Evolutionary conservation across 1,140 invertebrate genomes (phyloP).

Genomic region (Muscidifurax raptorellus): DNA sequence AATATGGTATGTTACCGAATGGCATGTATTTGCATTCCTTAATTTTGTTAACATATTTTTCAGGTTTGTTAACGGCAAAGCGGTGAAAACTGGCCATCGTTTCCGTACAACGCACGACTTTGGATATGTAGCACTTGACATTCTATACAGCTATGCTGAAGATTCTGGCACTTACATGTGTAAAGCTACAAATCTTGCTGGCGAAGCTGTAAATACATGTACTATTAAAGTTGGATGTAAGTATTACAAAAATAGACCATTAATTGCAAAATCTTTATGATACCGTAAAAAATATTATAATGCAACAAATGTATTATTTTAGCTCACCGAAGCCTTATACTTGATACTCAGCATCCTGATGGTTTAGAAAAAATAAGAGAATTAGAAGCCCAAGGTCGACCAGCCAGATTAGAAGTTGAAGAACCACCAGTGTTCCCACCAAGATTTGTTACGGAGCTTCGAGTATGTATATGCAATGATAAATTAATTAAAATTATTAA

Average conservation of each 20-base stretch:
- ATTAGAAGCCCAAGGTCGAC: constrained; percentile 88
- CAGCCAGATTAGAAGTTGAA: constrained; percentile 86
- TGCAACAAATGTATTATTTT: constrained; percentile 58
- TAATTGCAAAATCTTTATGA: not conserved
- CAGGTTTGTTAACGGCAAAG: constrained; percentile 73
- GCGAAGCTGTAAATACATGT: constrained; percentile 94
- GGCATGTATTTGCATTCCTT: not conserved
- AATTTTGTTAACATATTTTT: constrained; percentile 17
- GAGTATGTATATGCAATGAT: constrained; percentile 65
- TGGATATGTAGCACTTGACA: constrained; percentile 95
- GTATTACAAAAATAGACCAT: constrained; percentile 48
- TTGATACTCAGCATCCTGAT: constrained; percentile 95
- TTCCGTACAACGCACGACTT: constrained; percentile 96
- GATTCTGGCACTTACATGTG: constrained; percentile 97
- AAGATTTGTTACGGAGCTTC: constrained; percentile 87
- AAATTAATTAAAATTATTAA: constrained; percentile 12
- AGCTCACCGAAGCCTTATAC: constrained; percentile 88
- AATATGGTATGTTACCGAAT: not conserved
- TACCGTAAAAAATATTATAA: not conserved
- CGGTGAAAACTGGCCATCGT: constrained; percentile 82
- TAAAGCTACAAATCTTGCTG: constrained; percentile 92
- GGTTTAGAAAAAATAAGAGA: constrained; percentile 93
- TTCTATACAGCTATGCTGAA: constrained; percentile 94
- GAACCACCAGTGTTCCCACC: constrained; percentile 86
- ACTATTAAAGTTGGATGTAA: constrained; percentile 87